A percentile compares a stretch with the other conserved stretches of the same genome.
phyloP scores from a whole-genome alignment of 2,888 invertebrate species.

The Pseudococcus viburni region DNA sequence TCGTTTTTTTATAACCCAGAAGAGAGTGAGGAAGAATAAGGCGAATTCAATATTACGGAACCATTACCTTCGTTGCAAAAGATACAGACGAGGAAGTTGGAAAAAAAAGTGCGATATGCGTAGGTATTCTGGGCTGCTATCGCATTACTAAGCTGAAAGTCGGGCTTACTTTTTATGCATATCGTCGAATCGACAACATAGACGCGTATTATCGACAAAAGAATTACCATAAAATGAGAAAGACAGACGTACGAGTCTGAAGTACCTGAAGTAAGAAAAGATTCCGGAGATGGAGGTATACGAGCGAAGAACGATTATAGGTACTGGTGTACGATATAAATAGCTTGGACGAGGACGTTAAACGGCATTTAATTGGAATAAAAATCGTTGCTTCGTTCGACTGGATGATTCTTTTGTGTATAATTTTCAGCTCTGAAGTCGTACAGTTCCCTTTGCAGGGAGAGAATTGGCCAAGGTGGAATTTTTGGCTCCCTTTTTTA shows the following conservation, averaged over 20 bases:
- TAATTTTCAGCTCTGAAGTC: not conserved
- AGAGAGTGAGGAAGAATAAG: no score
- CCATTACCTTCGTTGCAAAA: no score
- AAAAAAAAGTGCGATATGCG: not conserved
- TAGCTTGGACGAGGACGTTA: not conserved
- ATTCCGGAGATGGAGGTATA: not conserved
- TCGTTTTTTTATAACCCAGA: no score
- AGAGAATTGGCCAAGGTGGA: no score
- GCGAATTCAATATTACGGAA: no score
- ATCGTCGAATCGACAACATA: not conserved
- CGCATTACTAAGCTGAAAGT: not conserved
- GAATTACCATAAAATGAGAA: slow-evolving; percentile 23
- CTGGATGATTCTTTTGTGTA: slow-evolving; percentile 10
- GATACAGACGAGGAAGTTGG: not conserved
- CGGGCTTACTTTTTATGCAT: slow-evolving; percentile 2
- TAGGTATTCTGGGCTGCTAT: slow-evolving; percentile 2
- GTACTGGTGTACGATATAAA: not conserved
- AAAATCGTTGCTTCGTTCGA: not conserved
- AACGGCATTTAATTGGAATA: slow-evolving; percentile 40
- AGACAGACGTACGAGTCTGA: not conserved
- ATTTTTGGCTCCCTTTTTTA: no score
- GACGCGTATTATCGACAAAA: not conserved
- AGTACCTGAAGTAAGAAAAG: no score
- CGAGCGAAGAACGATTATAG: not conserved
- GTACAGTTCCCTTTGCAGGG: not conserved